Evolutionary conservation across 2,113 vertebrate species (phyloP).

Genomic region (Thalassoma bifasciatum): DNA sequence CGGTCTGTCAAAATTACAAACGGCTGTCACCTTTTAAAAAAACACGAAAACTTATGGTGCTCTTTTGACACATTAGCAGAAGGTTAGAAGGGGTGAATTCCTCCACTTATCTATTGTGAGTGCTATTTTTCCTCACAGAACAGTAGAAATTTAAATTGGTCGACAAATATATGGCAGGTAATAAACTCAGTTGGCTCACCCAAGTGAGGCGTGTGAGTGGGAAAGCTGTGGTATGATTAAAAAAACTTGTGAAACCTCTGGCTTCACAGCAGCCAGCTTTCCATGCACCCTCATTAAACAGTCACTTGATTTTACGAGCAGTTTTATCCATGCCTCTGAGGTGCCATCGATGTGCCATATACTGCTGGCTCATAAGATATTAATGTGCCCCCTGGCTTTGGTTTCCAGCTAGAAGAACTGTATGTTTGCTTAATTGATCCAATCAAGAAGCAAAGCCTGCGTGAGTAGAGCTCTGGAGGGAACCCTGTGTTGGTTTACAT

Average conservation of each 20-base stretch:
- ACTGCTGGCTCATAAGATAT: conserved; percentile 38
- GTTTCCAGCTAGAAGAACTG: conserved; percentile 24
- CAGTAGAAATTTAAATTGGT: neutral
- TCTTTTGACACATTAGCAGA: too few relatives aligned
- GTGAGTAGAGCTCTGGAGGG: conserved; percentile 25
- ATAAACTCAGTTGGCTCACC: neutral
- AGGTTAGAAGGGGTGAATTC: too few relatives aligned
- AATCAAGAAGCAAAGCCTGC: conserved; percentile 52
- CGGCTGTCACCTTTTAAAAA: too few relatives aligned
- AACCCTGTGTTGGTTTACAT: conserved; percentile 11
- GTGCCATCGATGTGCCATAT: conserved; percentile 26
- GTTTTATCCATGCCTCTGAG: conserved; percentile 43
- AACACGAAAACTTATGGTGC: too few relatives aligned
- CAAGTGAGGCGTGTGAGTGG: neutral
- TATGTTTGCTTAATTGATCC: conserved; percentile 57
- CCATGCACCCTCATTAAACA: conserved; percentile 62
- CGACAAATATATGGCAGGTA: neutral
- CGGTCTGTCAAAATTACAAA: too few relatives aligned
- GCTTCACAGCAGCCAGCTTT: conserved; percentile 43
- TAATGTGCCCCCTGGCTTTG: conserved; percentile 21
- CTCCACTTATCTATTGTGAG: neutral
- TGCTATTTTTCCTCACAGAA: neutral
- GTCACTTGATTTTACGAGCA: conserved; percentile 58
- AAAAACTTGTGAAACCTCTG: conserved; percentile 13
- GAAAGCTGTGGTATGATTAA: conserved; percentile 17